These are phyloP conservation scores for Orthonevra nobilis DNA, from an alignment of 2,888 invertebrate genomes.

Conservation along the genomic window DNA sequence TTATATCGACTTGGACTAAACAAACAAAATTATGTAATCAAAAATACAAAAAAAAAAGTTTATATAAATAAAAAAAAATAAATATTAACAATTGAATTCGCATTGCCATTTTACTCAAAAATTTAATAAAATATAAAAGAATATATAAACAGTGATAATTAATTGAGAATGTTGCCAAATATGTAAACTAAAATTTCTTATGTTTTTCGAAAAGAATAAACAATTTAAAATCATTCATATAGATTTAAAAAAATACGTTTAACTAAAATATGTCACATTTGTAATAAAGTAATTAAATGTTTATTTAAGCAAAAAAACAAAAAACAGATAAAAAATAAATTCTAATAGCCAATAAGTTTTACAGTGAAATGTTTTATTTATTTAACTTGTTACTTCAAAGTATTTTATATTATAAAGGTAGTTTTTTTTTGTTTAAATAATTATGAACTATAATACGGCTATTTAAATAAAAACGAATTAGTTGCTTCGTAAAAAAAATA, in stretches of 20 bases:
- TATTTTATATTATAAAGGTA: slow-evolving; percentile 64
- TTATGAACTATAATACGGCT: slow-evolving; percentile 33
- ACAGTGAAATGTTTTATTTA: slow-evolving; percentile 70
- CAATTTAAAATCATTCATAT: slow-evolving; percentile 19
- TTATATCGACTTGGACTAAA: slow-evolving; percentile 42
- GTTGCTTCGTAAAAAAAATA: slow-evolving; percentile 60
- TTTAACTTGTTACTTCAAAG: slow-evolving; percentile 65
- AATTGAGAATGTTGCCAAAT: slow-evolving; percentile 62
- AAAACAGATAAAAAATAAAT: slow-evolving; percentile 29
- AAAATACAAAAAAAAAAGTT: slow-evolving; percentile 12
- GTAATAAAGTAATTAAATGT: slow-evolving; percentile 38
- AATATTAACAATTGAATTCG: slow-evolving; percentile 55
- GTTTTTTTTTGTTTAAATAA: slow-evolving; percentile 11
- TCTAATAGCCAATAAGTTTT: slow-evolving; percentile 69
- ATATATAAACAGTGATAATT: slow-evolving; percentile 46
- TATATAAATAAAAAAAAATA: slow-evolving; percentile 5
- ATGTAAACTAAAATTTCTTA: slow-evolving; percentile 42
- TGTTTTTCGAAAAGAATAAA: slow-evolving; percentile 25
- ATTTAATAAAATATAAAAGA: slow-evolving; percentile 5
- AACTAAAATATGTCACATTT: slow-evolving; percentile 49
- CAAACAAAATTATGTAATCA: slow-evolving; percentile 37
- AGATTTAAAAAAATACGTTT: slow-evolving; percentile 44
- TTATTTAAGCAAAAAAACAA: slow-evolving; percentile 41
- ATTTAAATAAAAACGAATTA: slow-evolving; percentile 28
- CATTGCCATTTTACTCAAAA: slow-evolving; percentile 55